Percentiles rank a stretch among this genome's conserved stretches.
phyloP scores from a whole-genome alignment of 2,797 vertebrate species.

The Numenius phaeopus region DNA sequence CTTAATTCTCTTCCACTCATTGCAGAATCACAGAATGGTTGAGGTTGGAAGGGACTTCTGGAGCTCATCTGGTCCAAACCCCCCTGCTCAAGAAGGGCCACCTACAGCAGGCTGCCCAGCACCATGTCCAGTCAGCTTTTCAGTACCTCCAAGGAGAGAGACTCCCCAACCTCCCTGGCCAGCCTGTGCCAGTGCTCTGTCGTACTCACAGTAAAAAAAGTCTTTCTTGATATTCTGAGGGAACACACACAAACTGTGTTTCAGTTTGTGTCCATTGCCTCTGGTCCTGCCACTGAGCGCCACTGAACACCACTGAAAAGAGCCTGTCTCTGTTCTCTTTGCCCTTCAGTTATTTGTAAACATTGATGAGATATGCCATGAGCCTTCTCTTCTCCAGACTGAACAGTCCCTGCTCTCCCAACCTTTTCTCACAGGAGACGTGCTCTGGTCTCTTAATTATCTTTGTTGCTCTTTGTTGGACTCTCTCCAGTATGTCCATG shows the following conservation, averaged over 20 bases:
- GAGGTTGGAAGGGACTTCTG: background rate
- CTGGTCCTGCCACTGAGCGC: background rate
- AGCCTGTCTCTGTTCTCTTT: background rate
- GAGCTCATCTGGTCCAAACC: fast-evolving
- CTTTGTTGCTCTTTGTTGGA: background rate
- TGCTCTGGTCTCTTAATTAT: background rate
- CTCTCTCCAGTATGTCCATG: background rate
- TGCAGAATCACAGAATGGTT: background rate
- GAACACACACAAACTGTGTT: background rate
- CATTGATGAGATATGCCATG: background rate
- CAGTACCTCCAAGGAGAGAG: background rate
- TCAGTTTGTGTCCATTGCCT: background rate
- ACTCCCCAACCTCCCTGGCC: background rate
- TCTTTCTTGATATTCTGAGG: background rate
- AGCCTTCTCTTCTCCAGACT: background rate
- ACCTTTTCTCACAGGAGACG: background rate
- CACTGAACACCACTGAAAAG: background rate
- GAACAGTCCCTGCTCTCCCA: background rate
- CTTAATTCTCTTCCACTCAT: background rate
- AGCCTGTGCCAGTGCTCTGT: background rate
- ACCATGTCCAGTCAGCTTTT: background rate
- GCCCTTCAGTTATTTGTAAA: background rate
- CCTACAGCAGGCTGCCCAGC: background rate
- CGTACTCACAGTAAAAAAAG: background rate
- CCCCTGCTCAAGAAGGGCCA: background rate